phyloP scores from a whole-genome alignment of 2,888 invertebrate species.

The Plusia festucae region DNA sequence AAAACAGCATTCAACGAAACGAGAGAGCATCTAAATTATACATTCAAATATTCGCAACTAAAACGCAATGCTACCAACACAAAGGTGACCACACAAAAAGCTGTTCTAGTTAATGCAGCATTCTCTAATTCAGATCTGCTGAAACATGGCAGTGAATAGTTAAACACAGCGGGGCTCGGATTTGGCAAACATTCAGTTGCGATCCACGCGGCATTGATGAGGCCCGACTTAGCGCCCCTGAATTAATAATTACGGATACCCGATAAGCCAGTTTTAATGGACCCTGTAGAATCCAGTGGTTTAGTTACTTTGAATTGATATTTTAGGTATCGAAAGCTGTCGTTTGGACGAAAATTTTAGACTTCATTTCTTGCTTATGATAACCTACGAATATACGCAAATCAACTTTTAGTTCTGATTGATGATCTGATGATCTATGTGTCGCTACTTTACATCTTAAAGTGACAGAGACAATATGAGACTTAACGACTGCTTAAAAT shows the following conservation, averaged over 20 bases:
- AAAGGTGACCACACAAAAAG: constrained; percentile 18
- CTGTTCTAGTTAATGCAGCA: constrained; percentile 60
- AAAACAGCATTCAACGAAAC: neutral
- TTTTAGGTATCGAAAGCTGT: constrained; percentile 24
- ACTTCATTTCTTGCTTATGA: neutral
- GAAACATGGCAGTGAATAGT: constrained; percentile 72
- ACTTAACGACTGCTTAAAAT: too few species aligned
- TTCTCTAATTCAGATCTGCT: constrained; percentile 66
- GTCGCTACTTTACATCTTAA: too few species aligned
- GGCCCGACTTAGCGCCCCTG: constrained; percentile 49
- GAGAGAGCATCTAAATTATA: neutral
- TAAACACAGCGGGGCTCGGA: constrained; percentile 64
- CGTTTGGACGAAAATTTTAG: constrained; percentile 9
- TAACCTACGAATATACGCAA: too few species aligned
- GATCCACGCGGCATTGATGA: constrained; percentile 41
- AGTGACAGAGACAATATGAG: too few species aligned
- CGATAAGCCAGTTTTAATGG: constrained; percentile 44
- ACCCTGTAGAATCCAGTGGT: constrained; percentile 25
- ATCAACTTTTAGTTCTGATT: too few species aligned
- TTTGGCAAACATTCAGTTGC: constrained; percentile 68
- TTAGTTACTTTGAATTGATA: constrained; percentile 28
- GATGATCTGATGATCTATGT: too few species aligned
- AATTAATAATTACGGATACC: constrained; percentile 62
- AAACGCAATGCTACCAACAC: neutral
- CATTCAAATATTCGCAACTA: neutral